A percentile compares a stretch with the other conserved stretches of the same genome.
Conservation (phyloP, 2,888 invertebrate genomes). For the Argyresthia goedartella region DNA sequence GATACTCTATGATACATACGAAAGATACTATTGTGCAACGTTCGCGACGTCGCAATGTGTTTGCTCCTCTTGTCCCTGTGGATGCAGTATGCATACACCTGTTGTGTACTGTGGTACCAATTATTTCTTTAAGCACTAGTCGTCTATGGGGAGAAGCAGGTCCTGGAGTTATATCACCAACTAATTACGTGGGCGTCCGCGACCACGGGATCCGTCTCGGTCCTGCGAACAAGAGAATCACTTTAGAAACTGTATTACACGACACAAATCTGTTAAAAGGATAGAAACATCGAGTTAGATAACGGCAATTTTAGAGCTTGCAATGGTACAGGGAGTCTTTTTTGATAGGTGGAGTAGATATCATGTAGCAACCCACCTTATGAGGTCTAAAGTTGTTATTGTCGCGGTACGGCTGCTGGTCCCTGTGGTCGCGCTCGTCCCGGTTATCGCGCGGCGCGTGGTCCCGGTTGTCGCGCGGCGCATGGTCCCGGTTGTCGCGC, state of each 20-base stretch:
- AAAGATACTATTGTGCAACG: too few species aligned
- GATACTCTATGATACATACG: conserved; percentile 57
- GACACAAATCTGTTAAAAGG: too few species aligned
- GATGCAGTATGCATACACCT: too few species aligned
- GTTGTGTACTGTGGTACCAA: conserved; percentile 60
- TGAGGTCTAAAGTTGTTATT: conserved; percentile 38
- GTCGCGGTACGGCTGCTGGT: conserved; percentile 17
- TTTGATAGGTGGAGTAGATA: too few species aligned
- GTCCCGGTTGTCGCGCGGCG: conserved; percentile 19
- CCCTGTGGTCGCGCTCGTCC: conserved; percentile 28
- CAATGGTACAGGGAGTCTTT: background rate
- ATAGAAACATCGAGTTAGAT: too few species aligned
- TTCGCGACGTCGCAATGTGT: conserved; percentile 37
- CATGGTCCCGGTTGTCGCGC: conserved; percentile 28
- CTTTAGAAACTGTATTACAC: too few species aligned
- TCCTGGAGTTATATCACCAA: conserved; percentile 47
- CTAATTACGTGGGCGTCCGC: conserved; percentile 56
- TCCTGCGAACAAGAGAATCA: conserved; percentile 36
- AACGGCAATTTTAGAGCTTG: background rate
- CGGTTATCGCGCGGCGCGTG: conserved; percentile 16
- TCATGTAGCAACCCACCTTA: conserved; percentile 1
- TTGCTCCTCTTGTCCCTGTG: background rate
- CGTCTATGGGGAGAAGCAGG: conserved; percentile 69
- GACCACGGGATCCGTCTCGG: conserved; percentile 59
- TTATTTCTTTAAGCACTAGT: conserved; percentile 58